A percentile compares a stretch with the other conserved stretches of the same genome.
phyloP scores from a whole-genome alignment of 2,113 vertebrate species.

The Ctenodactylus gundi region DNA sequence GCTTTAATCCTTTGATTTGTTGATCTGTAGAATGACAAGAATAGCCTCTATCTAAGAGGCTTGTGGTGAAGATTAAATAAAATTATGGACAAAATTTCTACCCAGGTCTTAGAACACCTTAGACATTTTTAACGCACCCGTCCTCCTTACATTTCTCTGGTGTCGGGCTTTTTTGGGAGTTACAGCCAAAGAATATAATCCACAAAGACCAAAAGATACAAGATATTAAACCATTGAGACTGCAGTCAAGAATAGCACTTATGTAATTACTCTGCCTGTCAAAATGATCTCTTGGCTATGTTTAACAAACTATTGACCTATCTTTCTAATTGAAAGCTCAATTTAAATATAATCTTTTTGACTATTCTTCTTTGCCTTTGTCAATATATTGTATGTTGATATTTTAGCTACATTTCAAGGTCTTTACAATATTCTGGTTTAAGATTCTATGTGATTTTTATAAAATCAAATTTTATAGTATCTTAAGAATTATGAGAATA shows the following conservation, averaged over 20 bases:
- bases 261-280: not conserved
- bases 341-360: not conserved
- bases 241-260: not conserved
- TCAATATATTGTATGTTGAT: not conserved
- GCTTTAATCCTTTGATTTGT: not conserved
- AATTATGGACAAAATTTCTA: not conserved
- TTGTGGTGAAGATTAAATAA: not conserved
- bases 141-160: not conserved
- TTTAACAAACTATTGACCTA: no score
- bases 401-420: not conserved
- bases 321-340: not conserved
- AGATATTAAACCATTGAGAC: not conserved
- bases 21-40: not conserved
- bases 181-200: not conserved
- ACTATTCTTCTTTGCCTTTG: not conserved
- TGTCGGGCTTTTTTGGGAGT: not conserved
- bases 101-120: not conserved
- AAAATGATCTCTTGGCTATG: not conserved
- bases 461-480: not conserved
- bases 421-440: constrained; percentile 7
- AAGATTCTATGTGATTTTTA: not conserved
- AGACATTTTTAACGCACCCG: not conserved
- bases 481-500: not conserved
- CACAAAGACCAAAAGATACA: not conserved
- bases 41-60: not conserved